Evolutionary conservation across 2,888 invertebrate species (phyloP).

Genomic region (Leucoptera coffeella): DNA sequence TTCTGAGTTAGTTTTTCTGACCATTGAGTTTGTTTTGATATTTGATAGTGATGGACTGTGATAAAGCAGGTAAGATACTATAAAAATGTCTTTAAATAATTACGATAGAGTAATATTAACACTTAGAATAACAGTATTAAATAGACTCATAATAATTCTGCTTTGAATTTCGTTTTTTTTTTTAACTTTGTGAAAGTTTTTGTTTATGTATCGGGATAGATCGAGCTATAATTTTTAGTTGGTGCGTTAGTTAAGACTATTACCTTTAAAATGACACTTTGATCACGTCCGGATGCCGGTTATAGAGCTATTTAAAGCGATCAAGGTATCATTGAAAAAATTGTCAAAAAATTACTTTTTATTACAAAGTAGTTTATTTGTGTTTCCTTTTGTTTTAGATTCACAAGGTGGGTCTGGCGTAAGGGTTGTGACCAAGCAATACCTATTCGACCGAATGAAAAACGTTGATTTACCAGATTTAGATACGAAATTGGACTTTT

Average conservation of each 20-base stretch:
- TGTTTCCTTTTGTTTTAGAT: slow-evolving; percentile 2
- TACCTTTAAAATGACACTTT: background rate
- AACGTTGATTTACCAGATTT: slow-evolving; percentile 7
- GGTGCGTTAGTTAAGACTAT: background rate
- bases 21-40: background rate
- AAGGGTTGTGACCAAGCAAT: slow-evolving; percentile 7
- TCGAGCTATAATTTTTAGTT: background rate
- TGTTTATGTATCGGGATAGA: background rate
- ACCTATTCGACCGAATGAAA: slow-evolving; percentile 6
- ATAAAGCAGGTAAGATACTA: slow-evolving; percentile 2
- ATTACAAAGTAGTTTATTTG: background rate
- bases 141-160: background rate
- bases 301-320: too few relatives aligned
- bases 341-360: background rate
- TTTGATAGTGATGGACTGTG: slow-evolving; percentile 1
- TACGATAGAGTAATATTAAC: background rate
- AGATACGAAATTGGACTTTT: slow-evolving; percentile 1
- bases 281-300: too few relatives aligned
- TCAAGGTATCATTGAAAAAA: background rate
- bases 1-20: background rate
- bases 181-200: background rate
- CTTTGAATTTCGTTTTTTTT: background rate
- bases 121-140: background rate
- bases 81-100: too few relatives aligned
- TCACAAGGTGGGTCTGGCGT: slow-evolving; percentile 4